Evolutionary conservation across 2,888 invertebrate species (phyloP).

Genomic region (Trachelus stipa): DNA sequence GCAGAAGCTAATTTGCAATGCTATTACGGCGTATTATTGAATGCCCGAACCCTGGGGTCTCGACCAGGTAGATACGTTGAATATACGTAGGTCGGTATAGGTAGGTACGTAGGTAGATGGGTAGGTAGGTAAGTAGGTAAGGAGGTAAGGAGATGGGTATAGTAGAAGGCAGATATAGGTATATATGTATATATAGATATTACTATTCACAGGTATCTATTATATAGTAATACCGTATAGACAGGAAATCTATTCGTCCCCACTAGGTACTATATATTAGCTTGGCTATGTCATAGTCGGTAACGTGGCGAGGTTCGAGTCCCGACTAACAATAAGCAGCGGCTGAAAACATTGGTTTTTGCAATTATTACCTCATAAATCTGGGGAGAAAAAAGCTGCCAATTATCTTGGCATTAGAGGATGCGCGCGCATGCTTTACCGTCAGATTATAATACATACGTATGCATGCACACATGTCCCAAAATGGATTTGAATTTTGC

Average conservation of each 20-base stretch:
- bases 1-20: slow-evolving; percentile 48
- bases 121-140: too few relatives aligned
- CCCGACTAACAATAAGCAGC: slow-evolving; percentile 21
- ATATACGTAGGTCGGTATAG: too few relatives aligned
- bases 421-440: slow-evolving; percentile 26
- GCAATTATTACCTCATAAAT: slow-evolving; percentile 53
- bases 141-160: too few relatives aligned
- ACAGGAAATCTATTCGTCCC: too few relatives aligned
- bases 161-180: background rate
- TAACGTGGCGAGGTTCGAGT: background rate
- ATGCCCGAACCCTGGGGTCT: slow-evolving; percentile 26
- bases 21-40: slow-evolving; percentile 47
- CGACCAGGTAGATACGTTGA: too few relatives aligned
- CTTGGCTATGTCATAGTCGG: too few relatives aligned
- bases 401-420: slow-evolving; percentile 53
- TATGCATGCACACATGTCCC: slow-evolving; percentile 6
- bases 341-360: slow-evolving; percentile 44
- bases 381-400: slow-evolving; percentile 42
- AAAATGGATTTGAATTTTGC: background rate
- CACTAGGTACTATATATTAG: too few relatives aligned
- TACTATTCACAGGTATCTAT: background rate
- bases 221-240: too few relatives aligned
- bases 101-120: too few relatives aligned
- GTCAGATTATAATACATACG: slow-evolving; percentile 10
- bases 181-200: background rate